phyloP scores from a whole-genome alignment of 2,113 vertebrate genomes.

The Brachyhypopomus gauderio region DNA sequence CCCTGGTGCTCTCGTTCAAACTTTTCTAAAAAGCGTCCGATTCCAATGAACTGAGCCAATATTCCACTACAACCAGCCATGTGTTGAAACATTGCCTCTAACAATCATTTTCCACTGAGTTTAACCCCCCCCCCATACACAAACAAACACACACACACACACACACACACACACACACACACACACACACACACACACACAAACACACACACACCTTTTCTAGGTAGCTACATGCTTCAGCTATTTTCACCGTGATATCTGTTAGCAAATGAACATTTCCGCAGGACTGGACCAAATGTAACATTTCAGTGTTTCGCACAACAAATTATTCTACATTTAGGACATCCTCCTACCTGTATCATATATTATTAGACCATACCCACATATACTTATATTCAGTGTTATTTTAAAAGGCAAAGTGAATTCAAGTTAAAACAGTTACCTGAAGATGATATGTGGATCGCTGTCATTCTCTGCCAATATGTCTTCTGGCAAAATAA shows the following conservation, averaged over 20 bases:
- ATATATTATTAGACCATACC: neutral
- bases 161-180: too few species aligned
- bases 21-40: neutral
- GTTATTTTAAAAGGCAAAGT: neutral
- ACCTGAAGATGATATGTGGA: conserved; percentile 10
- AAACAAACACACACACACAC: too few species aligned
- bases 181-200: too few species aligned
- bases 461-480: conserved; percentile 2
- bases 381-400: neutral
- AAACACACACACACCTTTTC: too few species aligned
- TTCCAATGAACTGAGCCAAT: neutral
- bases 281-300: neutral
- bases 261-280: too few species aligned
- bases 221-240: too few species aligned
- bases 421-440: conserved; percentile 3
- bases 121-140: too few species aligned
- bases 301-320: neutral
- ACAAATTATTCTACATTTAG: neutral
- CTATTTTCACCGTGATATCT: too few species aligned
- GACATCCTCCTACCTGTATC: neutral
- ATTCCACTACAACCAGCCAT: neutral
- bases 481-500: neutral
- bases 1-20: neutral
- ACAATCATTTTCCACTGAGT: too few species aligned
- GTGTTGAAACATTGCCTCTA: too few species aligned